phyloP scores from a whole-genome alignment of 2,888 invertebrate genomes.

The Lasioglossum figueresi region DNA sequence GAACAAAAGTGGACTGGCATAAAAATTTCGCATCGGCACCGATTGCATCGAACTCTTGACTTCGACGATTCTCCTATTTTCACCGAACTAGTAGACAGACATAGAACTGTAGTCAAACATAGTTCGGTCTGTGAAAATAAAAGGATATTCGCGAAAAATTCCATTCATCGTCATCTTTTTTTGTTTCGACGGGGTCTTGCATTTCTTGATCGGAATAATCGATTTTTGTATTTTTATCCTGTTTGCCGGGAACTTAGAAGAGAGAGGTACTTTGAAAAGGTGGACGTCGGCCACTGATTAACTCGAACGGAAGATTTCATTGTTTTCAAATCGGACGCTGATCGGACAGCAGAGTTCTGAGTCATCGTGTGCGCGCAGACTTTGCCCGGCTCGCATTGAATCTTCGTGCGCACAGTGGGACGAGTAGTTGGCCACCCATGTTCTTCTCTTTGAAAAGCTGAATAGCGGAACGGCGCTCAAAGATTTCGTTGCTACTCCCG shows the following conservation, averaged over 20 bases:
- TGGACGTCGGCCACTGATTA: background rate
- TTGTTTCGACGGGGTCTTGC: background rate
- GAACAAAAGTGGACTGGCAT: constrained; percentile 61
- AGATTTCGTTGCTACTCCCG: constrained; percentile 44
- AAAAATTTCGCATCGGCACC: constrained; percentile 65
- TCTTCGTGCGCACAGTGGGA: constrained; percentile 24
- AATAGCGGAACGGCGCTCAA: constrained; percentile 31
- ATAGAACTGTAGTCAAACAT: background rate
- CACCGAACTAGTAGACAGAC: background rate
- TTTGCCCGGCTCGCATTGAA: constrained; percentile 47
- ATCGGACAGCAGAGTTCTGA: constrained; percentile 23
- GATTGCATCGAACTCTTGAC: background rate
- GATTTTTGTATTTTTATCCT: background rate
- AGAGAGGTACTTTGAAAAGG: background rate
- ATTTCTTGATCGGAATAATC: background rate
- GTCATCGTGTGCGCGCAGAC: constrained; percentile 29
- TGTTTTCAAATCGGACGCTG: constrained; percentile 21
- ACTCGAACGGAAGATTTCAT: constrained; percentile 22
- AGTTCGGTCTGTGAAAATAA: background rate
- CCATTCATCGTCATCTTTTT: background rate
- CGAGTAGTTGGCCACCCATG: constrained; percentile 32
- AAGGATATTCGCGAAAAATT: background rate
- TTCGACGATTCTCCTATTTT: background rate
- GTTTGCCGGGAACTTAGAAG: background rate
- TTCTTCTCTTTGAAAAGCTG: constrained; percentile 46